phyloP scores from a whole-genome alignment of 2,797 vertebrate genomes.

The Botia kubotai region DNA sequence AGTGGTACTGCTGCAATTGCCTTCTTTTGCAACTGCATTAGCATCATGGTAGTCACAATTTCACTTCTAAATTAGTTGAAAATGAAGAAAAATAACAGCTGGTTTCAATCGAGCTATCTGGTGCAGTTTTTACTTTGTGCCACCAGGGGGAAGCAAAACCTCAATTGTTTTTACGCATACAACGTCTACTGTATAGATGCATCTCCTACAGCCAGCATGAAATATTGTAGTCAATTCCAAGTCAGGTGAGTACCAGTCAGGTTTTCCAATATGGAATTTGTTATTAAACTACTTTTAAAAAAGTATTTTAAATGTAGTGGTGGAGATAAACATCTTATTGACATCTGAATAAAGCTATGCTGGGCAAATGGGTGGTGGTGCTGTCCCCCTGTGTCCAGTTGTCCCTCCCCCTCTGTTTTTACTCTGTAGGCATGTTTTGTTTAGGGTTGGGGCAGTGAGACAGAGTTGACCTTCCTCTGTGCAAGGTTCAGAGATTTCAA shows the following conservation, averaged over 20 bases:
- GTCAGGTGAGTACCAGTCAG: neutral
- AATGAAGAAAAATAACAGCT: no score
- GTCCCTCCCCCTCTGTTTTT: constrained; percentile 34
- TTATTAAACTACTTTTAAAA: neutral
- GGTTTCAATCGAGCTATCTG: no score
- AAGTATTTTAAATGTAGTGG: neutral
- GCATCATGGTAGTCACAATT: no score
- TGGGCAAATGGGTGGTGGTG: neutral
- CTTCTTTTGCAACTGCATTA: no score
- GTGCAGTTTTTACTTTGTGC: neutral
- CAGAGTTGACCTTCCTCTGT: constrained; percentile 61
- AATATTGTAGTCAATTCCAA: neutral
- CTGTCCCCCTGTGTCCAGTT: constrained; percentile 1
- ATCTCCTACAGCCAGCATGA: neutral
- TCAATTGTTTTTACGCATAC: neutral
- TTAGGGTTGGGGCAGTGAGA: constrained; percentile 9
- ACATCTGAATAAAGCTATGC: neutral
- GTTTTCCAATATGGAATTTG: no score
- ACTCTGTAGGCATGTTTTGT: constrained; percentile 38
- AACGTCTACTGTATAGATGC: neutral
- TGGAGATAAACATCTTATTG: constrained; percentile 21
- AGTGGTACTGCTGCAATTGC: no score
- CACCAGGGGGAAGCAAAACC: constrained; percentile 39
- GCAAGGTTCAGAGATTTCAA: constrained; percentile 11
- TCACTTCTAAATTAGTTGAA: no score